Percentiles rank a stretch among this genome's conserved stretches.
Conservation (phyloP, 2,113 vertebrate genomes). For the Lophura nycthemera region DNA sequence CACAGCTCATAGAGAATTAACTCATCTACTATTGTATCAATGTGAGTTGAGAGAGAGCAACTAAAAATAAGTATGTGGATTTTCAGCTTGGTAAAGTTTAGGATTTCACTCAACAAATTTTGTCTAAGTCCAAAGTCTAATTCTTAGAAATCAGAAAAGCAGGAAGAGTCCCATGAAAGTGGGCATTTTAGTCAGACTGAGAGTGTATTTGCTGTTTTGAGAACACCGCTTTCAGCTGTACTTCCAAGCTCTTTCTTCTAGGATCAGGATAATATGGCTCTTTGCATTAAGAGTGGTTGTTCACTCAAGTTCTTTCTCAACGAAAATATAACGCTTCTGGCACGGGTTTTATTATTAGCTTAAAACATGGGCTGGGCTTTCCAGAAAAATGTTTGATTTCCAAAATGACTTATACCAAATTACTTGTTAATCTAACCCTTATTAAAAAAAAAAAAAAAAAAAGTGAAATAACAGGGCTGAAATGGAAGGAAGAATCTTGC, state of each 20-base stretch:
- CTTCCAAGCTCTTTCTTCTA: neutral
- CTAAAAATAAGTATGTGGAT: neutral
- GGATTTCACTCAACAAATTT: neutral
- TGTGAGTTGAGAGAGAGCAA: neutral
- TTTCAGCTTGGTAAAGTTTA: neutral
- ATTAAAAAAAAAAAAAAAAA: neutral
- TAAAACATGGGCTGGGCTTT: neutral
- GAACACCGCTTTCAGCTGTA: neutral
- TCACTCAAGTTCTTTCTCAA: neutral
- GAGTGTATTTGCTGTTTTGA: neutral
- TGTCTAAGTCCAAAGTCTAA: neutral
- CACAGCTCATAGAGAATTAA: neutral
- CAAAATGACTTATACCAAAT: neutral
- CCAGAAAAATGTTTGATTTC: neutral
- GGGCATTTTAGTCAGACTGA: neutral
- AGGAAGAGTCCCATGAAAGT: neutral
- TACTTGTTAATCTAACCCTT: neutral
- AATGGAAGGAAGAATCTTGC: neutral
- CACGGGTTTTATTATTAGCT: neutral
- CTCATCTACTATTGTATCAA: neutral
- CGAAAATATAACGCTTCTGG: neutral
- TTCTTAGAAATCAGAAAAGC: neutral
- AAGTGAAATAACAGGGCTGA: neutral
- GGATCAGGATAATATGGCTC: neutral
- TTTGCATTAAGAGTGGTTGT: neutral